These are phyloP conservation scores for Drosophila watanabei DNA, from an alignment of 1,140 invertebrate genomes.

Conservation along the genomic window DNA sequence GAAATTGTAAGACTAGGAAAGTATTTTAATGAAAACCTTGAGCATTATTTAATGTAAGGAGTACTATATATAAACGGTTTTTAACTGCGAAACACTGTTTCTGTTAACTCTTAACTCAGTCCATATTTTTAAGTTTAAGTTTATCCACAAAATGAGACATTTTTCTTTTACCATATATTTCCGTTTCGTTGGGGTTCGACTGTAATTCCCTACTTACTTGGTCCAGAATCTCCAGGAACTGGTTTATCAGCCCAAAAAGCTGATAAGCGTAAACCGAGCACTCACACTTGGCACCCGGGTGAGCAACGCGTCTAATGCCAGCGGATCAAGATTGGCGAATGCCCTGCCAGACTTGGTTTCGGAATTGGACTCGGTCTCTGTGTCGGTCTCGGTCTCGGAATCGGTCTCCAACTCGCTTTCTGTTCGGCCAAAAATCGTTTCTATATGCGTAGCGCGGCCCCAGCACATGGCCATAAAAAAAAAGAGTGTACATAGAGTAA, in stretches of 20 bases:
- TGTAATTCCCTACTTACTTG: slow-evolving; percentile 36
- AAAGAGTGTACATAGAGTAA: slow-evolving; percentile 40
- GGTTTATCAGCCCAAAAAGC: slow-evolving; percentile 34
- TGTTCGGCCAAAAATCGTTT: slow-evolving; percentile 61
- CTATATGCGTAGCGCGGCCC: slow-evolving; percentile 29
- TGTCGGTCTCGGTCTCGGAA: not conserved
- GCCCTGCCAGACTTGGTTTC: slow-evolving; percentile 39
- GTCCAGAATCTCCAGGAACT: slow-evolving; percentile 34
- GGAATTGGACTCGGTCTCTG: not conserved
- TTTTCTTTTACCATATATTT: not conserved
- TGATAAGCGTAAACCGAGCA: slow-evolving; percentile 30
- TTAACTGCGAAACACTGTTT: not conserved
- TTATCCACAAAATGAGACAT: not conserved
- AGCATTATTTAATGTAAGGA: too few relatives aligned
- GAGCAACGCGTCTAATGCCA: slow-evolving; percentile 71
- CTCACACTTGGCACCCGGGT: slow-evolving; percentile 16
- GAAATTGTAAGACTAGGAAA: not conserved
- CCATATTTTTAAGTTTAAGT: not conserved
- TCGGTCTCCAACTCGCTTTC: slow-evolving; percentile 55
- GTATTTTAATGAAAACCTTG: too few relatives aligned
- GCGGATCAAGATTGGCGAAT: slow-evolving; percentile 81
- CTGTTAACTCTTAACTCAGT: not conserved
- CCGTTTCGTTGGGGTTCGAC: not conserved
- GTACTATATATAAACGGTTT: not conserved
- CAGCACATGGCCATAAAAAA: slow-evolving; percentile 37